Conservation (phyloP, 2,113 vertebrate genomes). For the Phodopus roborovskii region DNA sequence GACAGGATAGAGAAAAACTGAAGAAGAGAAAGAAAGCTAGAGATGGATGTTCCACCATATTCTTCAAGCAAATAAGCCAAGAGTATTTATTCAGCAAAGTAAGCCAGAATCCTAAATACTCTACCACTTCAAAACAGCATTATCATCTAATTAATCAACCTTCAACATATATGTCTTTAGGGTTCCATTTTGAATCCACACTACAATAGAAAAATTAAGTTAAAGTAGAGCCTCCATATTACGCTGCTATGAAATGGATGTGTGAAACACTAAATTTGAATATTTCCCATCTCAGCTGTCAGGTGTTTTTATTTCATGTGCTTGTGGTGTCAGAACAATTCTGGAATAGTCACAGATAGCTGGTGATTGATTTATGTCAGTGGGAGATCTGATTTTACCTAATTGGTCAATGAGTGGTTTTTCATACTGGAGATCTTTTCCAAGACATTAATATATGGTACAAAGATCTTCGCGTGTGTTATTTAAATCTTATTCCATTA, state of each 20-base stretch:
- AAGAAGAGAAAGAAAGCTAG: not conserved
- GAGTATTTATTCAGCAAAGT: not conserved
- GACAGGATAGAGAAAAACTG: too few relatives aligned
- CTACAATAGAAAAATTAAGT: not conserved
- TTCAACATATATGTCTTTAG: too few relatives aligned
- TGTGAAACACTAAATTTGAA: not conserved
- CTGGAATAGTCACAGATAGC: rapidly evolving
- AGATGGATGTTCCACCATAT: not conserved
- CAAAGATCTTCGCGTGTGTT: not conserved
- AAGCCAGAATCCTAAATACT: not conserved
- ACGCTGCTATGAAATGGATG: not conserved
- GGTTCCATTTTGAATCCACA: not conserved
- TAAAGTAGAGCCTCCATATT: not conserved
- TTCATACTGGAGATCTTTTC: not conserved
- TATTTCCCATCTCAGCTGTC: not conserved
- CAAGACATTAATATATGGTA: not conserved
- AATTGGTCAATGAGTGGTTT: not conserved
- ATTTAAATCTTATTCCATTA: not conserved
- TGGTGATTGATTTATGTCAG: not conserved
- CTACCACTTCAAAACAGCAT: not conserved
- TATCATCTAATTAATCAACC: not conserved
- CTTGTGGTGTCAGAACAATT: not conserved
- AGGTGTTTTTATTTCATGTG: rapidly evolving
- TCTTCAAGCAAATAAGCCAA: not conserved
- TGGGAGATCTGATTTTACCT: not conserved